Evolutionary conservation across 2,113 vertebrate genomes (phyloP).

Genomic region (Phyllostomus discolor): DNA sequence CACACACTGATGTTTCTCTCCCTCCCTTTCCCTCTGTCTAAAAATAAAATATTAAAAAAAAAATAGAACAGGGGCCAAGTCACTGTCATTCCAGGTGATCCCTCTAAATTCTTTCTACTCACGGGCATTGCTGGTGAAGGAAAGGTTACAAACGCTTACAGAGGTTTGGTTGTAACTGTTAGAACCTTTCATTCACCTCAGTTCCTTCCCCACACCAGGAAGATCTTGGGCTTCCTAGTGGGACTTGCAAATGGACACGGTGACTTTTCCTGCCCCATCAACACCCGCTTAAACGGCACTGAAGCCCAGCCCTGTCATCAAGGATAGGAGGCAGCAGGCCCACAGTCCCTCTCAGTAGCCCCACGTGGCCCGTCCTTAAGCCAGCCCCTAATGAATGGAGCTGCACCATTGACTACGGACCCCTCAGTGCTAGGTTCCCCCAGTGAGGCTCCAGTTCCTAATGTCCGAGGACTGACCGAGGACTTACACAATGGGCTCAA

Average conservation of each 20-base stretch:
- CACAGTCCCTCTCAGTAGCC: neutral
- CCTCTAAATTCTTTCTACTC: neutral
- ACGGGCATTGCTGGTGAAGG: neutral
- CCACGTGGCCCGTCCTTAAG: neutral
- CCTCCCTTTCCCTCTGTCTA: no score
- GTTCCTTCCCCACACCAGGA: no score
- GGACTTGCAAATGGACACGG: neutral
- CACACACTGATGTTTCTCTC: no score
- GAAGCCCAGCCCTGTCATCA: neutral
- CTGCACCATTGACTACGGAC: neutral
- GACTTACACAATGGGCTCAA: neutral
- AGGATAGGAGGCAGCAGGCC: neutral
- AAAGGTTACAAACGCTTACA: neutral
- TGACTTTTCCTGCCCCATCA: neutral
- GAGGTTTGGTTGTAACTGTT: neutral
- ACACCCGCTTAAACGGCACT: neutral
- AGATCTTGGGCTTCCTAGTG: no score
- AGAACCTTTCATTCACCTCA: neutral
- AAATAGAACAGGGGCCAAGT: neutral
- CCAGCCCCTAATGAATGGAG: neutral
- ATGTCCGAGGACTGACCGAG: neutral
- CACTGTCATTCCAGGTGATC: neutral
- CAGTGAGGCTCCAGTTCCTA: neutral
- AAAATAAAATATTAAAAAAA: no score
- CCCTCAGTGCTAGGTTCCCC: neutral